Evolutionary conservation across 2,797 vertebrate genomes (phyloP), one percentile per base, ranked within the genome.

Genomic region (Odontamblyopus rebecca): DNA sequence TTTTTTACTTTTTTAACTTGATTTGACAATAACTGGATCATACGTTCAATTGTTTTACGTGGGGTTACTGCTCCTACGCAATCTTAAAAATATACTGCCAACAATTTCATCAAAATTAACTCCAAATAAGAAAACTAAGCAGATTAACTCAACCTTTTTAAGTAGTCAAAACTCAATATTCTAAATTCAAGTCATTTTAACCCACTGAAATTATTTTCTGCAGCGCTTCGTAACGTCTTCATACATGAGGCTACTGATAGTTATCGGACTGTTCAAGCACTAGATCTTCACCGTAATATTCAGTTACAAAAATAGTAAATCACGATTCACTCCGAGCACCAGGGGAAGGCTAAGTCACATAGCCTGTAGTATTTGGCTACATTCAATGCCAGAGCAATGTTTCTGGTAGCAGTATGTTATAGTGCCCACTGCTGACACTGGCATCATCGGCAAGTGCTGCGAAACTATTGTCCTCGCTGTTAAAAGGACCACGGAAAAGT

Each of bases 271-370:
- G 75, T 73, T 59, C 27, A 61, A 85, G 82, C 84, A 19, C 32
- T 79, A 83, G 74, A 86, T 85, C 72, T 56, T 72, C 85, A 89
- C 84, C 83, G 63, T 88, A 79, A 92, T 90, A 88, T 87, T 90
- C 70, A 86, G 84, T 89, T 93, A 92, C 85, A 93, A 93, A 92
- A 92, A 93, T 92, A 93, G 89, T 89, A 89, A 89, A 91, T 88
- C 86, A 91, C 88, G 85, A 87, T 91, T 93, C 83, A 86, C 84
- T 91, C 90, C 86, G 89, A 93, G 92, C 90, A 93, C 89, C 91
- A 89, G 89, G 82, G 73, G 85, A 44, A 89, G 91, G 92, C 91
- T 88, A 76, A 84, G 88, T 54, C 29, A 62, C 61, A 91, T 87
- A 92, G 90, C 91, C 90, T 19, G 35, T 76, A 88, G 86, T 91